Percentiles rank a stretch among this genome's conserved stretches.
These are phyloP conservation scores for Gymnobelideus leadbeateri DNA, from an alignment of 2,113 vertebrate species.

Conservation along the genomic window DNA sequence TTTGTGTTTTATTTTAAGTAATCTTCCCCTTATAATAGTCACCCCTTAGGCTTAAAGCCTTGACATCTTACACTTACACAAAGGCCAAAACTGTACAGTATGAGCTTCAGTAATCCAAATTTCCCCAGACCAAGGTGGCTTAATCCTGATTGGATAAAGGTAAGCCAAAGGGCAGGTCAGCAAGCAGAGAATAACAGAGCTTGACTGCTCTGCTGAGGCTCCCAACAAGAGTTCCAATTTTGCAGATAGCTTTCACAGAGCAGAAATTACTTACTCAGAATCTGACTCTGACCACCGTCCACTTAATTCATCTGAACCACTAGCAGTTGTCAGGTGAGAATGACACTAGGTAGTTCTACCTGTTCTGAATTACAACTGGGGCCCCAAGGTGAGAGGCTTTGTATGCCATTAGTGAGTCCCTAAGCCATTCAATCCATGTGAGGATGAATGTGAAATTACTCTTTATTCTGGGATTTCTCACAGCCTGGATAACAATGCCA, in stretches of 20 bases:
- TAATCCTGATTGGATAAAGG: background rate
- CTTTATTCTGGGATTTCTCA: conserved; percentile 27
- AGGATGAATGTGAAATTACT: conserved; percentile 23
- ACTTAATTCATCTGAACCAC: background rate
- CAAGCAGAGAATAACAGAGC: background rate
- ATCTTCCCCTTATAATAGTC: background rate
- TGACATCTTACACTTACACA: background rate
- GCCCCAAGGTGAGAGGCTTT: background rate
- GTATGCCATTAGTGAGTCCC: background rate
- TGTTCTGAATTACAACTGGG: background rate
- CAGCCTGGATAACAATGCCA: background rate
- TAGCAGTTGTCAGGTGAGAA: background rate
- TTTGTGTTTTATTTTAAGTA: background rate
- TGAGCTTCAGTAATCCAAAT: background rate
- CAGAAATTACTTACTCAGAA: background rate
- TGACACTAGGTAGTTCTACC: background rate
- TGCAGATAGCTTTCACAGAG: background rate
- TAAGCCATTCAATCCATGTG: background rate
- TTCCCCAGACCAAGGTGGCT: background rate
- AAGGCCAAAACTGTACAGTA: background rate
- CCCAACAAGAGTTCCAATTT: background rate
- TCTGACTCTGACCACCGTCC: background rate
- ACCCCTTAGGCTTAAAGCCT: background rate
- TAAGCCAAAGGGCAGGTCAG: background rate
- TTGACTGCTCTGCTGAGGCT: conserved; percentile 1